Evolutionary conservation across 2,888 invertebrate genomes (phyloP).

Genomic region (Spilarctia lutea): DNA sequence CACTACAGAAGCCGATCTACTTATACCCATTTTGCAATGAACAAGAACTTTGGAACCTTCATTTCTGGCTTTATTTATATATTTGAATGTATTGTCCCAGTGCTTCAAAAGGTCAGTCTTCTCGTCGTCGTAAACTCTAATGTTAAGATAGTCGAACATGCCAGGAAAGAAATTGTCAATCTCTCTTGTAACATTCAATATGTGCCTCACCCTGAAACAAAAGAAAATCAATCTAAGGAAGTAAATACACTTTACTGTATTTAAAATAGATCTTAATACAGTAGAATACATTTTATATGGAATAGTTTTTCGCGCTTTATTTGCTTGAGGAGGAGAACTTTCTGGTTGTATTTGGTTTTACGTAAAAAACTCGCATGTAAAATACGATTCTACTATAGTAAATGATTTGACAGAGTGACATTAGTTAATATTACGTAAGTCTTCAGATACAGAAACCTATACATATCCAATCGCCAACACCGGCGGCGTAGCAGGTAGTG

Average conservation of each 20-base stretch:
- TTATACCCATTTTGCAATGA: conserved; percentile 99
- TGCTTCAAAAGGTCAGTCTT: conserved; percentile 98
- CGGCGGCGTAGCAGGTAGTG: conserved; percentile 9
- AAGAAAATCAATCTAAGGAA: conserved; percentile 29
- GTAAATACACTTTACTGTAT: no score
- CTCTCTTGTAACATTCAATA: conserved; percentile 98
- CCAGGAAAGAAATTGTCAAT: conserved; percentile 99
- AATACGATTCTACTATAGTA: conserved; percentile 7
- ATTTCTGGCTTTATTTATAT: conserved; percentile 96
- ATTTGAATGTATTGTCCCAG: conserved; percentile 99
- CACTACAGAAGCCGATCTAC: conserved; percentile 98
- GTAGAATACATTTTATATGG: background rate
- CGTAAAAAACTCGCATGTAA: background rate
- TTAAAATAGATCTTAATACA: background rate
- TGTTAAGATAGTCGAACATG: conserved; percentile 97
- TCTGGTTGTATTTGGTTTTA: background rate
- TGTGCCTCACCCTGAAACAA: conserved; percentile 94
- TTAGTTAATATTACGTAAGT: conserved; percentile 14
- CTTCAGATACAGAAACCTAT: conserved; percentile 7
- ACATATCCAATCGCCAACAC: conserved; percentile 11
- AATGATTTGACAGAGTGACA: background rate
- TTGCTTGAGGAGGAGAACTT: background rate
- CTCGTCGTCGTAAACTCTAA: conserved; percentile 98
- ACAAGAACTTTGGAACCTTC: conserved; percentile 98
- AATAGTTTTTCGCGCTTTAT: background rate